These are phyloP conservation scores for Hypena proboscidalis DNA, from an alignment of 2,888 invertebrate genomes.

Conservation along the genomic window DNA sequence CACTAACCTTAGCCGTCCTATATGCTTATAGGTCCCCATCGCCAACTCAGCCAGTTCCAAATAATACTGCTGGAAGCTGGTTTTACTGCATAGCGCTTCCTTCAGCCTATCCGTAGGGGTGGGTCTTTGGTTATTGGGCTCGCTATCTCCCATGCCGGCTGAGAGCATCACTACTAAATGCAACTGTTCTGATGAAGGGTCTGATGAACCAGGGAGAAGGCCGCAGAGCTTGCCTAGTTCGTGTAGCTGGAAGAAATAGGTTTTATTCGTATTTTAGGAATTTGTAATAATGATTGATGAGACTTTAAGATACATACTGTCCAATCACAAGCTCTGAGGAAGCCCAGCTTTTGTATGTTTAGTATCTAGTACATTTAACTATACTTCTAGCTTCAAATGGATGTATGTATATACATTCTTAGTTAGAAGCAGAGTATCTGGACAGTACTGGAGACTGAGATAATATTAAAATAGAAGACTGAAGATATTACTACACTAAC, in stretches of 20 bases:
- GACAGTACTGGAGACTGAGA: too few relatives aligned
- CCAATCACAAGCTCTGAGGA: too few relatives aligned
- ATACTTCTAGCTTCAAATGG: too few relatives aligned
- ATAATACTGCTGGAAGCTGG: constrained; percentile 95
- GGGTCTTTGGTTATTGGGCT: constrained; percentile 72
- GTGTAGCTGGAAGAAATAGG: constrained; percentile 85
- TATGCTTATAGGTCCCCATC: constrained; percentile 98
- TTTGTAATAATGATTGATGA: too few relatives aligned
- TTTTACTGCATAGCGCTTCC: constrained; percentile 95
- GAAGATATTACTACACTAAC: too few relatives aligned
- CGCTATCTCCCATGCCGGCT: constrained; percentile 94
- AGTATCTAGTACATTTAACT: too few relatives aligned
- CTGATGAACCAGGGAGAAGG: constrained; percentile 91
- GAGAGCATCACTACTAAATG: constrained; percentile 96
- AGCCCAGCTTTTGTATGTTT: too few relatives aligned
- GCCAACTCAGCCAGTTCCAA: constrained; percentile 97
- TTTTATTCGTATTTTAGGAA: neutral
- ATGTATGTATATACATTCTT: too few relatives aligned
- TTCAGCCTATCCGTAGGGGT: constrained; percentile 93
- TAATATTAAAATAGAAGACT: too few relatives aligned
- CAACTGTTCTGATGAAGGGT: constrained; percentile 94
- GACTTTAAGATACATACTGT: too few relatives aligned
- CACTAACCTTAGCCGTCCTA: constrained; percentile 87
- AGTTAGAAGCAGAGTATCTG: too few relatives aligned
- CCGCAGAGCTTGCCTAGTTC: constrained; percentile 96